Conservation (phyloP, 1,140 invertebrate species). For the Cydia amplana region DNA sequence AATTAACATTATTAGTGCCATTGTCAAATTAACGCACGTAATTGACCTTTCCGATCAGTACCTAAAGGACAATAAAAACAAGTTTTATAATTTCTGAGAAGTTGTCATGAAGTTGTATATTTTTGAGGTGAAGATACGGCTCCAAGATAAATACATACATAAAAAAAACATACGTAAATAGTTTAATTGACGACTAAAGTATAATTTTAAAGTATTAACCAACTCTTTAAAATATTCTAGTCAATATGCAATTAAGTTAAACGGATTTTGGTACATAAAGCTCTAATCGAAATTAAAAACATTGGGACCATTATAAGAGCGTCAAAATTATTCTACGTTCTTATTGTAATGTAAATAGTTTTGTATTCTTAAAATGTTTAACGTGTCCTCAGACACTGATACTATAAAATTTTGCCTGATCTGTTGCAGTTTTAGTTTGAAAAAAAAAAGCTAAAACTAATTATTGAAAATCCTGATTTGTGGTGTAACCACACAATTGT, state of each 20-base stretch:
- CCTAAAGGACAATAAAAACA: constrained; percentile 7
- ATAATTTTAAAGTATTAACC: constrained; percentile 12
- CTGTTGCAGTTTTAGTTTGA: not conserved
- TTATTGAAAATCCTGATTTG: not conserved
- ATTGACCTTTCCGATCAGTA: not conserved
- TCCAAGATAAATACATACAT: not conserved
- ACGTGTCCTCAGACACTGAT: constrained; percentile 11
- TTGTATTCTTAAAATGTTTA: not conserved
- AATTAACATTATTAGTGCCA: not conserved
- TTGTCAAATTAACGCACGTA: not conserved
- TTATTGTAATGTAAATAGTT: constrained; percentile 27
- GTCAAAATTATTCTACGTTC: constrained; percentile 35
- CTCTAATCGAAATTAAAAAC: constrained; percentile 33
- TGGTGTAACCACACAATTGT: not conserved
- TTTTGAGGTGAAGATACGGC: not conserved
- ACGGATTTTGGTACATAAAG: constrained; percentile 28
- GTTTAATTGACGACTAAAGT: constrained; percentile 12
- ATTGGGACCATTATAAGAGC: constrained; percentile 39
- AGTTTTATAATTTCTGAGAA: not conserved
- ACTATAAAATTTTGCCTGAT: not conserved
- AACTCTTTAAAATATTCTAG: constrained; percentile 35
- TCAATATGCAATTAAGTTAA: constrained; percentile 34
- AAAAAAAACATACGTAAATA: constrained; percentile 26
- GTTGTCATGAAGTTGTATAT: not conserved
- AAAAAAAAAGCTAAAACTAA: not conserved